A percentile compares a stretch with the other conserved stretches of the same genome.
Conservation (phyloP, 2,888 invertebrate species). For the Perizoma affinitatum region DNA sequence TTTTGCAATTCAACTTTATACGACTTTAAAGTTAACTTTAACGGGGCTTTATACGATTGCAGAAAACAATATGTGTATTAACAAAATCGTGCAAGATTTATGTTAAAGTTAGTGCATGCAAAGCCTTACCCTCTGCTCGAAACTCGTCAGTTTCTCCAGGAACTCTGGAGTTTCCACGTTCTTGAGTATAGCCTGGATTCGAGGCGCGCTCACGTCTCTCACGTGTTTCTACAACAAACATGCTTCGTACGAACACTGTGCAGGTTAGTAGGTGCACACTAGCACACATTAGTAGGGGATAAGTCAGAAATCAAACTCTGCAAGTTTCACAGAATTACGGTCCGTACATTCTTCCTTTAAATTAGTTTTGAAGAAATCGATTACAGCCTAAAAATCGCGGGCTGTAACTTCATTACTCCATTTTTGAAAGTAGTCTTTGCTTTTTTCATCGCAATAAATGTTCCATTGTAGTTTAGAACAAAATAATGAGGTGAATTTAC, state of each 20-base stretch:
- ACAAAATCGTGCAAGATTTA: conserved; percentile 1
- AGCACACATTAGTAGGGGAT: conserved; percentile 13
- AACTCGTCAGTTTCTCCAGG: conserved; percentile 73
- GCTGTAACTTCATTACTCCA: too few species aligned
- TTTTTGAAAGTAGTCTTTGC: too few species aligned
- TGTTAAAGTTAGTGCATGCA: conserved; percentile 32
- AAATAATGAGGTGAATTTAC: background rate
- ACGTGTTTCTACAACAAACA: conserved; percentile 77
- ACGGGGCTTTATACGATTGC: background rate
- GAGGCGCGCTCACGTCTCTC: conserved; percentile 62
- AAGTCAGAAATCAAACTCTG: conserved; percentile 31
- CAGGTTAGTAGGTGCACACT: conserved; percentile 50
- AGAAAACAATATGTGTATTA: background rate
- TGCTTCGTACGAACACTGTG: conserved; percentile 68
- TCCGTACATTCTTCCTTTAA: too few species aligned
- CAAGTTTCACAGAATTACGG: too few species aligned
- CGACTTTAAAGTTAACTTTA: background rate
- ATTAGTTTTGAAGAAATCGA: too few species aligned
- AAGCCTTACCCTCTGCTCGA: conserved; percentile 81
- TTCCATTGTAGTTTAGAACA: background rate
- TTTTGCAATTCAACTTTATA: background rate
- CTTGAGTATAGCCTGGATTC: conserved; percentile 67
- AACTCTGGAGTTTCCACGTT: conserved; percentile 75
- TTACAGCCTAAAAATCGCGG: too few species aligned
- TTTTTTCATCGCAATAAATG: background rate